Conservation (phyloP, 2,888 invertebrate species). For the Gastracanthus pulcherrimus region DNA sequence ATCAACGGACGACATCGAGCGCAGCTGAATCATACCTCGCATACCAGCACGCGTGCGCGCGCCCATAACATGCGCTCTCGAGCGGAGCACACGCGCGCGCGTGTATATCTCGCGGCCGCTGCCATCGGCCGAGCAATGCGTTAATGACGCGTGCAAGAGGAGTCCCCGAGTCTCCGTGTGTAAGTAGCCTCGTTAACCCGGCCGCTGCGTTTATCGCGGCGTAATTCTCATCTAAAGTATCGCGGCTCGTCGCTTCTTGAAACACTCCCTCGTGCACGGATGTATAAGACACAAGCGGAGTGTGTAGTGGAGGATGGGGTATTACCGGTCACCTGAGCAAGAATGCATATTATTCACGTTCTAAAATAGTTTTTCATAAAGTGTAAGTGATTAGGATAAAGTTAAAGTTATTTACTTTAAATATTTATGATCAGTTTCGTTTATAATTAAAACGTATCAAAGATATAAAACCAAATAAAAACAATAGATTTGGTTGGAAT, state of each 20-base stretch:
- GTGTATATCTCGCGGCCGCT: neutral
- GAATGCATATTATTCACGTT: too few relatives aligned
- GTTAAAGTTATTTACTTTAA: too few relatives aligned
- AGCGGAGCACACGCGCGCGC: neutral
- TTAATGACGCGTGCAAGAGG: constrained; percentile 53
- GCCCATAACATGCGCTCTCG: neutral
- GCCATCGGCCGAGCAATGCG: neutral
- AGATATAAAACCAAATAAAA: too few relatives aligned
- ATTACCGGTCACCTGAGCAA: too few relatives aligned
- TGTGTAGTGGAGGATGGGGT: too few relatives aligned
- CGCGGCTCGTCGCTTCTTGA: too few relatives aligned
- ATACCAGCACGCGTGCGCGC: neutral
- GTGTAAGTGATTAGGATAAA: too few relatives aligned
- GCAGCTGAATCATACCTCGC: neutral
- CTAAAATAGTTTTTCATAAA: too few relatives aligned
- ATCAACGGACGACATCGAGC: neutral
- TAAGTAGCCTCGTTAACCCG: neutral
- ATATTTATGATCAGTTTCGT: too few relatives aligned
- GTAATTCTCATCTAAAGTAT: constrained; percentile 29
- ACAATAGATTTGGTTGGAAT: too few relatives aligned
- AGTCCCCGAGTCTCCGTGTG: constrained; percentile 38
- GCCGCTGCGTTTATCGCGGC: constrained; percentile 19
- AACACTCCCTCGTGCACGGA: neutral
- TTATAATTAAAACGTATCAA: too few relatives aligned
- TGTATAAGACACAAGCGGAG: too few relatives aligned